A percentile compares a stretch with the other conserved stretches of the same genome.
These are phyloP conservation scores for Sycophaga agraensis DNA, from an alignment of 1,140 invertebrate species.

Conservation along the genomic window DNA sequence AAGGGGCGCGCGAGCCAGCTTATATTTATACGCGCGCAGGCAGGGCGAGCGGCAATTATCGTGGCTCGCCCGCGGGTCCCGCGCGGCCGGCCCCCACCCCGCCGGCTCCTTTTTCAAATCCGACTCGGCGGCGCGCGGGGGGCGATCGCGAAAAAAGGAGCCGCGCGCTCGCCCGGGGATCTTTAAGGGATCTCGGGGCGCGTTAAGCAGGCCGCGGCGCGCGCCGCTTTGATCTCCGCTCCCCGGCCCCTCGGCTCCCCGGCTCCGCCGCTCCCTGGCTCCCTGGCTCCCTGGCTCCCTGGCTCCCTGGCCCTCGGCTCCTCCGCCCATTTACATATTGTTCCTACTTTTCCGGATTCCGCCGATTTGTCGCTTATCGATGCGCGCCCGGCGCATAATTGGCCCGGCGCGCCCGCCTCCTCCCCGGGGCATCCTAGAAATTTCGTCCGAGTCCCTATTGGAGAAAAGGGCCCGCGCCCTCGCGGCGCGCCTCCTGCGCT, in stretches of 20 bases:
- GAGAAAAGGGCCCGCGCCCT: not conserved
- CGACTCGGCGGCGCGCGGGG: not conserved
- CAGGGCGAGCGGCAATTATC: slow-evolving; percentile 43
- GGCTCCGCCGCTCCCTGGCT: not conserved
- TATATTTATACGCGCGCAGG: not conserved
- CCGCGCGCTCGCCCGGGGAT: too few relatives aligned
- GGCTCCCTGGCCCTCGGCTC: not conserved
- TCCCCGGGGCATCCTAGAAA: not conserved
- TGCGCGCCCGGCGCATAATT: slow-evolving; percentile 2
- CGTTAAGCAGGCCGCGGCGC: not conserved
- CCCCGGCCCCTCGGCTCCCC: not conserved
- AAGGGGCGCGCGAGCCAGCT: not conserved
- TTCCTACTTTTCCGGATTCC: slow-evolving; percentile 23
- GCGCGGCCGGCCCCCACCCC: not conserved
- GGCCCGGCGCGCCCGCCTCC: not conserved
- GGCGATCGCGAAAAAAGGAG: not conserved
- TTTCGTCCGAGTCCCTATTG: not conserved
- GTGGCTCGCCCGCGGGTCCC: slow-evolving; percentile 38
- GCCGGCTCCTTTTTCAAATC: not conserved
- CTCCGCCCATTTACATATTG: slow-evolving; percentile 18
- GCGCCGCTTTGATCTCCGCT: not conserved
- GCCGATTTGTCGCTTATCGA: slow-evolving; percentile 25
- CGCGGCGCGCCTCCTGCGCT: not conserved
- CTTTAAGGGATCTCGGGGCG: not conserved
- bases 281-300: not conserved